Evolutionary conservation across 1,140 invertebrate genomes (phyloP).

Genomic region (Drosophila truncata): DNA sequence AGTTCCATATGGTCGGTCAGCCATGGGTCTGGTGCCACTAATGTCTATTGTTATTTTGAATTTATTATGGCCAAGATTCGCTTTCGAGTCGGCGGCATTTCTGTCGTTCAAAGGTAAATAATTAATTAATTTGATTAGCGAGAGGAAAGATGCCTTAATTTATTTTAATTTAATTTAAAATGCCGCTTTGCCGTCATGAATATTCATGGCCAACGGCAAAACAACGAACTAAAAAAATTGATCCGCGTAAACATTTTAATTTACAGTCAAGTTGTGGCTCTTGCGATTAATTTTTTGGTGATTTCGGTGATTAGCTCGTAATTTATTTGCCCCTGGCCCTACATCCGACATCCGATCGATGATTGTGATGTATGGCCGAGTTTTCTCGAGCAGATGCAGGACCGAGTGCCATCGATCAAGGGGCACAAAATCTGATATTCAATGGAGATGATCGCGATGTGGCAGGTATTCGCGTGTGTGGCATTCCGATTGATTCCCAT

Average conservation of each 20-base stretch:
- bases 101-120: constrained; percentile 64
- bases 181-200: constrained; percentile 49
- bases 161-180: constrained; percentile 73
- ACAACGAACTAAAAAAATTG: constrained; percentile 27
- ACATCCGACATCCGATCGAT: constrained; percentile 16
- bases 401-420: constrained; percentile 57
- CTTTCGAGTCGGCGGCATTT: constrained; percentile 56
- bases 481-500: constrained; percentile 48
- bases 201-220: constrained; percentile 65
- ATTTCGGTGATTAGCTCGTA: constrained; percentile 63
- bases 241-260: constrained; percentile 81
- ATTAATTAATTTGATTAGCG: constrained; percentile 77
- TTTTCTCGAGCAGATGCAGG: constrained; percentile 35
- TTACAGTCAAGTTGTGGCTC: constrained; percentile 53
- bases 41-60: constrained; percentile 70
- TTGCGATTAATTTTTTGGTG: constrained; percentile 70
- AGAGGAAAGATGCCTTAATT: constrained; percentile 56
- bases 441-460: constrained; percentile 29
- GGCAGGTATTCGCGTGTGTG: constrained; percentile 51
- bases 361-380: constrained; percentile 40
- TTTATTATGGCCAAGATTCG: constrained; percentile 66
- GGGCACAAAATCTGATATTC: constrained; percentile 27
- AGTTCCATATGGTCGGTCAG: constrained; percentile 59
- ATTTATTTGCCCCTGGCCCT: constrained; percentile 61
- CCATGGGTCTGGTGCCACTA: constrained; percentile 56